These are phyloP conservation scores for Chrysopa pallens DNA, from an alignment of 1,140 invertebrate species.

Conservation along the genomic window DNA sequence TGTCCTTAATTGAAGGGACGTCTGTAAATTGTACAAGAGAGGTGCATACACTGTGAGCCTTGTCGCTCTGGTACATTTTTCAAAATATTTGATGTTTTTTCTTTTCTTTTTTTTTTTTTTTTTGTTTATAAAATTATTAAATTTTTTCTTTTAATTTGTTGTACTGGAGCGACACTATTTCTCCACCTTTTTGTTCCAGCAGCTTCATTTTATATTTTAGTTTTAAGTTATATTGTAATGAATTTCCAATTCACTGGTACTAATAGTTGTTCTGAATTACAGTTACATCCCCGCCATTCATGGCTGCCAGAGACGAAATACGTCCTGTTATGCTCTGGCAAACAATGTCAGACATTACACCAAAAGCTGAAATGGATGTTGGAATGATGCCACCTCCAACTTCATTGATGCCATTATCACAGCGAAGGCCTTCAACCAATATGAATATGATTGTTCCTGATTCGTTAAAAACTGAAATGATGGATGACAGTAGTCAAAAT, in stretches of 20 bases:
- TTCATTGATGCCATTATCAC: constrained; percentile 27
- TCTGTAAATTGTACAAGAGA: no score
- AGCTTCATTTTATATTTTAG: not conserved
- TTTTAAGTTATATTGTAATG: no score
- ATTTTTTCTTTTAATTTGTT: not conserved
- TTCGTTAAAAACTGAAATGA: not conserved
- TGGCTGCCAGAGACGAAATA: constrained; percentile 15
- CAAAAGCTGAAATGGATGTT: constrained; percentile 27
- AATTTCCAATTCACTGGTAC: not conserved
- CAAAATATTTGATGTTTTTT: no score
- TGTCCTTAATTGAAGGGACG: no score
- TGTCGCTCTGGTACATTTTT: no score
- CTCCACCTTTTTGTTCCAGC: not conserved
- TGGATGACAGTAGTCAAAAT: not conserved
- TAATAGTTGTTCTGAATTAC: not conserved
- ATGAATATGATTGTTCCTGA: constrained; percentile 5
- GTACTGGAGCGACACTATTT: not conserved
- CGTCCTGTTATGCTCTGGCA: constrained; percentile 17
- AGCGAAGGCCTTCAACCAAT: constrained; percentile 32
- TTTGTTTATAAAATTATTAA: no score
- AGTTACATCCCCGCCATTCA: constrained; percentile 8
- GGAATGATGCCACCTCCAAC: constrained; percentile 42
- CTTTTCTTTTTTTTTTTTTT: no score
- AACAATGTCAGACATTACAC: constrained; percentile 12
- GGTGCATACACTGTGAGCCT: no score